These are phyloP conservation scores for Drosophila quinaria DNA, from an alignment of 2,888 invertebrate species.

Conservation along the genomic window DNA sequence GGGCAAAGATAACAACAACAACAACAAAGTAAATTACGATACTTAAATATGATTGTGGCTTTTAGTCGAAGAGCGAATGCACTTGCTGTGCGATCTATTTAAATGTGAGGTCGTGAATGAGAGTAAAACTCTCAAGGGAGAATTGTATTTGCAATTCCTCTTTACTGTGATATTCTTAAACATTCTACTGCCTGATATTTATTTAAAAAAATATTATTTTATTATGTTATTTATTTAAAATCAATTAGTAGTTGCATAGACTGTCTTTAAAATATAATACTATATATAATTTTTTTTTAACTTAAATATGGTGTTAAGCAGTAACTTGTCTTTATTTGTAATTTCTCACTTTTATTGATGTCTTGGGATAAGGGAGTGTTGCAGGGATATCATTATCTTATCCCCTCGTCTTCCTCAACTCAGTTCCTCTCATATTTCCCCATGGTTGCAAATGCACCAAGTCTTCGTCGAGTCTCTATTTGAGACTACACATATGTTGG, in stretches of 20 bases:
- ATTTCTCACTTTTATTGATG: too few relatives aligned
- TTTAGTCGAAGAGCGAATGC: constrained; percentile 29
- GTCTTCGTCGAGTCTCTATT: constrained; percentile 6
- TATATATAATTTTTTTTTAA: too few relatives aligned
- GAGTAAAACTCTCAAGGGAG: not conserved
- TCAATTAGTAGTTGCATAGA: too few relatives aligned
- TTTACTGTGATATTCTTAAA: not conserved
- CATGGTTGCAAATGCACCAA: not conserved
- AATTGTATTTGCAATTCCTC: not conserved
- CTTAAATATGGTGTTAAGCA: too few relatives aligned
- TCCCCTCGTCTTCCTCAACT: not conserved
- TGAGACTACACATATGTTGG: constrained; percentile 7
- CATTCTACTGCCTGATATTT: not conserved
- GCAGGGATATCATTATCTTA: not conserved
- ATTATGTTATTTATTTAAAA: too few relatives aligned
- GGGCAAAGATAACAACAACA: constrained; percentile 43
- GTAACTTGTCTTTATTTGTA: too few relatives aligned
- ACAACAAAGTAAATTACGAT: constrained; percentile 38
- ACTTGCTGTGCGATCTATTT: constrained; percentile 13
- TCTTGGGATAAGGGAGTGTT: too few relatives aligned
- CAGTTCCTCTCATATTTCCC: too few relatives aligned
- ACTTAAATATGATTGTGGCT: constrained; percentile 47
- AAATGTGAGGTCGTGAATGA: not conserved
- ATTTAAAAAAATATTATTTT: too few relatives aligned
- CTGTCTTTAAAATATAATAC: too few relatives aligned